Conservation (phyloP, 1,140 invertebrate genomes). For the Drosophila varians region DNA sequence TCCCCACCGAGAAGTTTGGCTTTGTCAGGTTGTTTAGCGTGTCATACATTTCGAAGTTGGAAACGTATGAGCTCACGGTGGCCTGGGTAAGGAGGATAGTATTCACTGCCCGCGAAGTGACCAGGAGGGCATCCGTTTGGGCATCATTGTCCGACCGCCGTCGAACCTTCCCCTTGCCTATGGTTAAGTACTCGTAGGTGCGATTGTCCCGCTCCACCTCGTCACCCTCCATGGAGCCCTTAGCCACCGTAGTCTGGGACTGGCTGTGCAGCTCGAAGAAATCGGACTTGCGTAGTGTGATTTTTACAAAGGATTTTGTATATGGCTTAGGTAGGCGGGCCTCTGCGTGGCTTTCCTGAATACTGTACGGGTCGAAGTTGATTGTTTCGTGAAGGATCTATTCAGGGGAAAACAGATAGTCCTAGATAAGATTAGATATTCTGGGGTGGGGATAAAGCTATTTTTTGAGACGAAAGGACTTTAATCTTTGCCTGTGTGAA, state of each 20-base stretch:
- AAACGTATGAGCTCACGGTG: constrained; percentile 87
- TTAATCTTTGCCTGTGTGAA: too few relatives aligned
- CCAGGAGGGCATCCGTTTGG: constrained; percentile 86
- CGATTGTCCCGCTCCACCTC: constrained; percentile 86
- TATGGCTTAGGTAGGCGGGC: constrained; percentile 11
- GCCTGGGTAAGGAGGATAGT: constrained; percentile 84
- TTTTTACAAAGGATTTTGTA: constrained; percentile 83
- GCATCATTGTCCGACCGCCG: constrained; percentile 87
- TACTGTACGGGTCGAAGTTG: constrained; percentile 23
- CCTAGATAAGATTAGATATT: too few relatives aligned
- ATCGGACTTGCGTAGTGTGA: constrained; percentile 87
- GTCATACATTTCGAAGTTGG: constrained; percentile 90
- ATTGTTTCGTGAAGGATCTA: constrained; percentile 59
- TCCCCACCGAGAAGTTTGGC: neutral
- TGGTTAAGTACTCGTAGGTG: constrained; percentile 87
- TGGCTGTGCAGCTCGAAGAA: constrained; percentile 87
- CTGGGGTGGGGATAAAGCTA: too few relatives aligned
- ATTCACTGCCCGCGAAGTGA: constrained; percentile 86
- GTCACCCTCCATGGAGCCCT: constrained; percentile 85
- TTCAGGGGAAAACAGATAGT: too few relatives aligned
- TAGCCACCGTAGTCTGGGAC: constrained; percentile 86
- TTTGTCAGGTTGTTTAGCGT: constrained; percentile 67
- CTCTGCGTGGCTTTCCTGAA: neutral
- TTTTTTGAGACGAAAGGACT: too few relatives aligned
- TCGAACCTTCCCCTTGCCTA: constrained; percentile 86